phyloP scores from a whole-genome alignment of 2,113 vertebrate species.

The Apteryx owenii region DNA sequence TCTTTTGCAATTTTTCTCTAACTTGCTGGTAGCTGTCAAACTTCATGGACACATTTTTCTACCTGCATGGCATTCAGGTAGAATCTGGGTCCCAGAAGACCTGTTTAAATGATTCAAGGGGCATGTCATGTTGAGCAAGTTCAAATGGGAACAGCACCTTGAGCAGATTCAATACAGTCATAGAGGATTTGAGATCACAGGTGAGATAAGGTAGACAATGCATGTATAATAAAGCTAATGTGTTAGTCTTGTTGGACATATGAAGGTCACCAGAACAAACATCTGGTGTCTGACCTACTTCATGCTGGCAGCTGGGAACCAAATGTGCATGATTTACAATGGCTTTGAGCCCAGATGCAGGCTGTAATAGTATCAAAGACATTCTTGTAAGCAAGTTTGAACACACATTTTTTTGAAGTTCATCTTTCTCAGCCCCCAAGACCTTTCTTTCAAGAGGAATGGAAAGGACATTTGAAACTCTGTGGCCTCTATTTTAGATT shows the following conservation, averaged over 20 bases:
- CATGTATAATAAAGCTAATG: background rate
- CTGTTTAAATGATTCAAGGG: background rate
- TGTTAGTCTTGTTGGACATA: background rate
- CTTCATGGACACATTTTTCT: background rate
- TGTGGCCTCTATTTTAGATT: background rate
- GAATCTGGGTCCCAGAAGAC: background rate
- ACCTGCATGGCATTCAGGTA: background rate
- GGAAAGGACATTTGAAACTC: background rate
- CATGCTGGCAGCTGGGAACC: fast-evolving
- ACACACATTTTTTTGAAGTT: background rate
- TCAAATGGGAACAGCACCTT: background rate
- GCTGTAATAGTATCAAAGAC: background rate
- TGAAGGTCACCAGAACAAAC: background rate
- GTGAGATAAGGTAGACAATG: background rate
- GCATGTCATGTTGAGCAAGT: background rate
- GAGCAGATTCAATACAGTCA: background rate
- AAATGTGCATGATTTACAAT: background rate
- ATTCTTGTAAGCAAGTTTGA: background rate
- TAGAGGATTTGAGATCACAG: background rate
- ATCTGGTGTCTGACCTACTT: background rate
- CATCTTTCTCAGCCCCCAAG: background rate
- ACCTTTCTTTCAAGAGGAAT: background rate
- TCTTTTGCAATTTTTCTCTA: background rate
- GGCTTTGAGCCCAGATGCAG: background rate
- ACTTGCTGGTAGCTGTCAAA: background rate